A percentile compares a stretch with the other conserved stretches of the same genome.
These are phyloP conservation scores for Xiphophorus hellerii DNA, from an alignment of 2,113 vertebrate species.

Conservation along the genomic window DNA sequence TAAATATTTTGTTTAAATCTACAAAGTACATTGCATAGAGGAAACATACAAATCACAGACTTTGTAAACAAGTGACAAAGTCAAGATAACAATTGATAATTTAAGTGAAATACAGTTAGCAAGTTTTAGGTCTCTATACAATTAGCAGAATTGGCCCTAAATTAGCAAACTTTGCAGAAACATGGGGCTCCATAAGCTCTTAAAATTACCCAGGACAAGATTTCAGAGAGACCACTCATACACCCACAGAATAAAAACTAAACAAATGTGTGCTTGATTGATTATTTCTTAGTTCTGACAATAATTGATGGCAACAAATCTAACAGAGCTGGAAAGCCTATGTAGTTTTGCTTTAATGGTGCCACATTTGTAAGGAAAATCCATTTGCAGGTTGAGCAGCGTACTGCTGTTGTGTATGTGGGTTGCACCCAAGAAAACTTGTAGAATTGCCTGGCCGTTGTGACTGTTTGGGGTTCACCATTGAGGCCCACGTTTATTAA, in stretches of 20 bases:
- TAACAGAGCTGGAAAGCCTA: not conserved
- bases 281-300: not conserved
- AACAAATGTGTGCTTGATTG: not conserved
- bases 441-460: not conserved
- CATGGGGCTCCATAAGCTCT: not conserved
- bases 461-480: not conserved
- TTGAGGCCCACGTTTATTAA: not conserved
- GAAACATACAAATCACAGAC: not conserved
- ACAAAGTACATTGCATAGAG: not conserved
- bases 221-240: not conserved
- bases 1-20: not conserved
- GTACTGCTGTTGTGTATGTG: not conserved
- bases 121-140: not conserved
- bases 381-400: not conserved
- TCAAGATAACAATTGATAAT: not conserved
- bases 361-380: not conserved
- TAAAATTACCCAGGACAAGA: not conserved
- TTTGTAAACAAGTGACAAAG: not conserved
- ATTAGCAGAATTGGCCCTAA: not conserved
- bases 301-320: not conserved
- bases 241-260: not conserved
- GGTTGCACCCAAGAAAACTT: not conserved
- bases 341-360: not conserved
- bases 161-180: not conserved
- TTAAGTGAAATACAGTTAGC: not conserved